These are phyloP conservation scores for Mylabris phalerata DNA, from an alignment of 1,140 invertebrate species.

Conservation along the genomic window DNA sequence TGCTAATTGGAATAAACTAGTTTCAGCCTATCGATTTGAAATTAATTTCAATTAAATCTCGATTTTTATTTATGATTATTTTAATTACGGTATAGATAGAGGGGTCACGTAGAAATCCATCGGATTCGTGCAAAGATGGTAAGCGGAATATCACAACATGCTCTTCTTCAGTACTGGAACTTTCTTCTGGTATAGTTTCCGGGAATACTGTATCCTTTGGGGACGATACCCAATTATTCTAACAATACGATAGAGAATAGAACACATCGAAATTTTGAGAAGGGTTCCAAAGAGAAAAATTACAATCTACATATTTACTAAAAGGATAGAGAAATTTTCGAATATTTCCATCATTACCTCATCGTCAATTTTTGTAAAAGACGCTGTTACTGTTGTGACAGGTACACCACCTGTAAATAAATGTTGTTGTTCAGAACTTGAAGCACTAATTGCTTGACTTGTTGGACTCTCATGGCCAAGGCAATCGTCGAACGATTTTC, in stretches of 20 bases:
- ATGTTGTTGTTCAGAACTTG: constrained; percentile 38
- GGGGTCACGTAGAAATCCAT: constrained; percentile 48
- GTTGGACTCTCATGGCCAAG: constrained; percentile 51
- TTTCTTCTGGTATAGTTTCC: constrained; percentile 87
- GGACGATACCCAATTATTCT: constrained; percentile 68
- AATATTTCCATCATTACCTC: constrained; percentile 40
- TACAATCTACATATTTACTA: too few relatives aligned
- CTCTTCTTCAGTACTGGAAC: constrained; percentile 84
- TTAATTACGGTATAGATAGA: constrained; percentile 58
- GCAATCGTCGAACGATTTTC: constrained; percentile 50
- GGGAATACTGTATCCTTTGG: constrained; percentile 81
- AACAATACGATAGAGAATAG: constrained; percentile 19
- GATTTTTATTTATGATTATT: background rate
- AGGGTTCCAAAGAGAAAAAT: too few relatives aligned
- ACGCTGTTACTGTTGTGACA: constrained; percentile 31
- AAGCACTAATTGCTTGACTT: constrained; percentile 46
- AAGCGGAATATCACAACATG: constrained; percentile 78
- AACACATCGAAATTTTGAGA: background rate
- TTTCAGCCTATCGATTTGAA: constrained; percentile 44
- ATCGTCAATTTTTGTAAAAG: constrained; percentile 48
- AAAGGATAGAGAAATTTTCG: too few relatives aligned
- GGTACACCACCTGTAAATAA: constrained; percentile 35
- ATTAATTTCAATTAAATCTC: background rate
- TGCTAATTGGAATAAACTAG: constrained; percentile 53
- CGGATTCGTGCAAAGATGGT: constrained; percentile 63